phyloP scores from a whole-genome alignment of 2,797 vertebrate genomes.

The Rhinogobio ventralis region DNA sequence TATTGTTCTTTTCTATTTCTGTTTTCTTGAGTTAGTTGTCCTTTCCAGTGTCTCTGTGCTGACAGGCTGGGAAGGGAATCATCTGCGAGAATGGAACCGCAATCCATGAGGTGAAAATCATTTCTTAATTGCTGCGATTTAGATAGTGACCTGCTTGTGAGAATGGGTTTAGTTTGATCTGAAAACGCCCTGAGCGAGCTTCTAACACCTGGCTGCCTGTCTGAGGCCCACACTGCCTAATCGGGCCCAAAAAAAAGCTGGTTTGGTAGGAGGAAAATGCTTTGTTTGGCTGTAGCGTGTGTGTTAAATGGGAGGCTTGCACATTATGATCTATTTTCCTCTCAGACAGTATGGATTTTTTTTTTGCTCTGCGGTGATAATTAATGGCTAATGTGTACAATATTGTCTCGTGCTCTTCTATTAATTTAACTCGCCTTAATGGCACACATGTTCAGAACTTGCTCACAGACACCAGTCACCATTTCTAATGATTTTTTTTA shows the following conservation, averaged over 20 bases:
- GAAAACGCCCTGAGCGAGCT: constrained; percentile 14
- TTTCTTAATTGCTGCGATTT: constrained; percentile 70
- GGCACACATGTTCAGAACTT: background rate
- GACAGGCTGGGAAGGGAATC: constrained; percentile 46
- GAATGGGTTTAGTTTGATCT: constrained; percentile 60
- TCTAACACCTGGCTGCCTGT: constrained; percentile 30
- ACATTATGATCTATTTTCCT: constrained; percentile 30
- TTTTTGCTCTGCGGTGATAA: constrained; percentile 33
- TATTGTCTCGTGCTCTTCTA: background rate
- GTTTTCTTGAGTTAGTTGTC: constrained; percentile 21
- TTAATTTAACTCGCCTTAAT: constrained; percentile 25
- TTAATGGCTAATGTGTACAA: constrained; percentile 38
- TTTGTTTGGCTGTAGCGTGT: background rate
- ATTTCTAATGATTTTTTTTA: background rate
- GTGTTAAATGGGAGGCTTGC: constrained; percentile 10
- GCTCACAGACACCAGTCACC: background rate
- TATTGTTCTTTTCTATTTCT: constrained; percentile 25
- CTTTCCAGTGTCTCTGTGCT: constrained; percentile 15
- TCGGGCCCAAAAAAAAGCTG: constrained; percentile 4
- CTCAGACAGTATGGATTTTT: constrained; percentile 41
- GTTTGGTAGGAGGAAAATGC: background rate
- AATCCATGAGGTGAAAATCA: constrained; percentile 71
- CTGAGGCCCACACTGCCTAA: constrained; percentile 21
- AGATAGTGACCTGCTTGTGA: constrained; percentile 60
- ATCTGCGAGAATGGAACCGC: constrained; percentile 59